Evolutionary conservation across 1,140 invertebrate species (phyloP).

Genomic region (Scaptodrosophila lebanonensis): DNA sequence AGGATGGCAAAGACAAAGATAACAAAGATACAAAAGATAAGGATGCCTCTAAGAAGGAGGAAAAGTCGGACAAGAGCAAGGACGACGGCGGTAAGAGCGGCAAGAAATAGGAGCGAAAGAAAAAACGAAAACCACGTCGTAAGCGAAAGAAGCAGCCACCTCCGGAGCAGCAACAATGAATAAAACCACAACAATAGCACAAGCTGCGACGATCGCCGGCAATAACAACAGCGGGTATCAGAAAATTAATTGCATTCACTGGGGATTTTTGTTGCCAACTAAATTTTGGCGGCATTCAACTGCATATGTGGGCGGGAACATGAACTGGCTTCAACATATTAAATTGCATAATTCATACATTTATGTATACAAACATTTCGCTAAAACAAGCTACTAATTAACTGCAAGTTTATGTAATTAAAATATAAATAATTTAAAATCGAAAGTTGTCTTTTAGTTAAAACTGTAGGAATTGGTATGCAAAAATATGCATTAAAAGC

Average conservation of each 20-base stretch:
- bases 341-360: too few species aligned
- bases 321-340: constrained; percentile 23
- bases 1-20: constrained; percentile 78
- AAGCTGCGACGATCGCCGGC: constrained; percentile 10
- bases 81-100: constrained; percentile 62
- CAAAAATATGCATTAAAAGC: too few species aligned
- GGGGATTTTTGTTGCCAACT: constrained; percentile 8
- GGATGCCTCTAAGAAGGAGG: constrained; percentile 60
- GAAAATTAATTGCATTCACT: constrained; percentile 12
- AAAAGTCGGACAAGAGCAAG: constrained; percentile 75
- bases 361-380: too few species aligned
- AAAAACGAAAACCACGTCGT: constrained; percentile 67
- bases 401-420: constrained; percentile 66
- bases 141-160: constrained; percentile 62
- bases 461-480: too few species aligned
- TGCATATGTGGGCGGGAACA: too few species aligned
- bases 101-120: constrained; percentile 75
- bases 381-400: constrained; percentile 42
- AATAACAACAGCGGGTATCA: constrained; percentile 11
- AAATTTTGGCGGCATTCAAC: too few species aligned
- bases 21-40: constrained; percentile 78
- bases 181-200: background rate
- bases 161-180: constrained; percentile 30
- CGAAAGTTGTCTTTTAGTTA: constrained; percentile 5
- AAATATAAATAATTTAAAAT: constrained; percentile 66